These are phyloP conservation scores for Porites evermanni DNA, from an alignment of 92 coral and sea anemone genomes.

Conservation along the genomic window DNA sequence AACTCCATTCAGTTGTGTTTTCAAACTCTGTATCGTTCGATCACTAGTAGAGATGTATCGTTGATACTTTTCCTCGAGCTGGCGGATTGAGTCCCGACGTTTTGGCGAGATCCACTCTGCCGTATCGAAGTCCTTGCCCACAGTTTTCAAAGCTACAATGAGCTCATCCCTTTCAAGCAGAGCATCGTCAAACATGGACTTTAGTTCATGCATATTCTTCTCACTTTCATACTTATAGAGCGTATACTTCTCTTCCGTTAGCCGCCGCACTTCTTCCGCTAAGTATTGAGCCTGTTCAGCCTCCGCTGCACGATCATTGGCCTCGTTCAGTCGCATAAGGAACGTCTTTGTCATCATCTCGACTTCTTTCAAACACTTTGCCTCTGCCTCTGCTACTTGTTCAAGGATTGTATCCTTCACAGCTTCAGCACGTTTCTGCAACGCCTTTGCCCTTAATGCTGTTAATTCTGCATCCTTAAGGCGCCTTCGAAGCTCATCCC, in stretches of 20 bases:
- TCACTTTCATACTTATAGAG: slow-evolving; percentile 87
- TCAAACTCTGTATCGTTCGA: slow-evolving; percentile 84
- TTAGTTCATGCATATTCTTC: slow-evolving; percentile 74
- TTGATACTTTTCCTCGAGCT: slow-evolving; percentile 80
- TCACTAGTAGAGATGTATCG: slow-evolving; percentile 86
- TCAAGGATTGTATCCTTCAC: slow-evolving; percentile 63
- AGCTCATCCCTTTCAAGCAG: slow-evolving; percentile 87
- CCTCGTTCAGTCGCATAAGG: slow-evolving; percentile 75
- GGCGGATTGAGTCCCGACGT: slow-evolving; percentile 71
- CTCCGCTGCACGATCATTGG: slow-evolving; percentile 81
- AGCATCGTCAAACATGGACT: slow-evolving; percentile 74
- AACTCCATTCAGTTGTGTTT: slow-evolving; percentile 73
- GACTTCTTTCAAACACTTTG: slow-evolving; percentile 83
- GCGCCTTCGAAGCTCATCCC: slow-evolving; percentile 56
- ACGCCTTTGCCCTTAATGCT: slow-evolving; percentile 78
- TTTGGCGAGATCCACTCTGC: slow-evolving; percentile 33
- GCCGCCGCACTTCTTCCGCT: slow-evolving; percentile 82
- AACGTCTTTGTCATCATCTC: slow-evolving; percentile 83
- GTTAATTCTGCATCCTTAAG: slow-evolving; percentile 70
- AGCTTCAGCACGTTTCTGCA: slow-evolving; percentile 87
- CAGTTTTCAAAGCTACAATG: slow-evolving; percentile 71
- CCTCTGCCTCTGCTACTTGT: slow-evolving; percentile 79
- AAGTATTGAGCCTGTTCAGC: slow-evolving; percentile 75
- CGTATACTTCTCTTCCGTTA: slow-evolving; percentile 88
- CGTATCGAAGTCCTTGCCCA: slow-evolving; percentile 73